Evolutionary conservation across 2,888 invertebrate species (phyloP).

Genomic region (Epistrophe eligans): DNA sequence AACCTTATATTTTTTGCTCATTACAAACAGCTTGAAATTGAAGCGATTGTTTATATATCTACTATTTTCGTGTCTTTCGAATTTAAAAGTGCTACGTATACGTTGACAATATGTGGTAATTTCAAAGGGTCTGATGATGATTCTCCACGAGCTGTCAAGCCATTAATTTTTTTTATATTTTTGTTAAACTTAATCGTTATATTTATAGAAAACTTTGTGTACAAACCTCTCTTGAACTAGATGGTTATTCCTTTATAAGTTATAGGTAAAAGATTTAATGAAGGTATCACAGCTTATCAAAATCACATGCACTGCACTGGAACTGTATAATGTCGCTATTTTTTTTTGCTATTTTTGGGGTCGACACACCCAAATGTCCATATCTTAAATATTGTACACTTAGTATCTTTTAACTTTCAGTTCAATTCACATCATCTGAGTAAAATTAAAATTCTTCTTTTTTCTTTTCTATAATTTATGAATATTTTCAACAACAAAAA

Average conservation of each 20-base stretch:
- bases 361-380: constrained; percentile 1
- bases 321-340: neutral
- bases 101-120: too few species aligned
- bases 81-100: too few species aligned
- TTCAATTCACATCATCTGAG: constrained; percentile 1
- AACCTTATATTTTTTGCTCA: too few species aligned
- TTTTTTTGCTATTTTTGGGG: neutral
- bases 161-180: too few species aligned
- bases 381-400: constrained; percentile 28
- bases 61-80: too few species aligned
- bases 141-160: too few species aligned
- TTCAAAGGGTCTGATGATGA: too few species aligned
- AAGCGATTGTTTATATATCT: too few species aligned
- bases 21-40: too few species aligned
- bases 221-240: neutral
- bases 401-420: constrained; percentile 39
- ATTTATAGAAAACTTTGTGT: neutral
- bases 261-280: neutral
- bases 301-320: neutral
- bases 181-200: too few species aligned
- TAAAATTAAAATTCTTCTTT: constrained; percentile 5
- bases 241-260: neutral
- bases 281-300: neutral
- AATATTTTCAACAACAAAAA: neutral
- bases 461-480: neutral